These are phyloP conservation scores for Umimayanthus chanpuru DNA, from an alignment of 92 coral and sea anemone species.

Conservation along the genomic window DNA sequence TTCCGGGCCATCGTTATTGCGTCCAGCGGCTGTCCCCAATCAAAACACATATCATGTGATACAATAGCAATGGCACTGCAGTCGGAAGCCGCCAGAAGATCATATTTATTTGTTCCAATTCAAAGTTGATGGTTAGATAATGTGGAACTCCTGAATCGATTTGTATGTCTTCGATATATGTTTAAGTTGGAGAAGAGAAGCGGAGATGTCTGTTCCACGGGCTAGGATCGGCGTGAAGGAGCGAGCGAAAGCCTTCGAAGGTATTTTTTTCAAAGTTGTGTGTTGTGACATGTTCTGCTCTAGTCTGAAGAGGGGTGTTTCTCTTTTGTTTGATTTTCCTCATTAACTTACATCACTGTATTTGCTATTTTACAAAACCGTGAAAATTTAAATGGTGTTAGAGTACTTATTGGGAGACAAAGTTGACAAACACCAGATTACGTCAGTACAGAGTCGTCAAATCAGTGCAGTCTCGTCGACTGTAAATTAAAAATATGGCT, in stretches of 20 bases:
- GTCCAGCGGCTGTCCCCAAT: conserved; percentile 17
- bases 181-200: background rate
- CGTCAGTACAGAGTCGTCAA: background rate
- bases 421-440: background rate
- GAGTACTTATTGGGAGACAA: too few species aligned
- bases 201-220: conserved; percentile 9
- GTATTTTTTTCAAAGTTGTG: conserved; percentile 45
- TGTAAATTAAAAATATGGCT: background rate
- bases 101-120: background rate
- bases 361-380: conserved; percentile 1
- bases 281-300: conserved; percentile 26
- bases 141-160: background rate
- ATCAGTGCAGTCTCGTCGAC: background rate
- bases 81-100: conserved; percentile 9
- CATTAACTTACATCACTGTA: conserved; percentile 13
- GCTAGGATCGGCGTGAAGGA: conserved; percentile 67
- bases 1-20: background rate
- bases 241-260: conserved; percentile 78
- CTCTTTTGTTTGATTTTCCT: background rate
- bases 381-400: background rate
- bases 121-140: background rate
- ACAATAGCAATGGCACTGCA: conserved; percentile 10
- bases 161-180: background rate
- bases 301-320: background rate
- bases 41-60: conserved; percentile 16